Conservation (phyloP, 2,797 vertebrate genomes). For the Malurus splendens region DNA sequence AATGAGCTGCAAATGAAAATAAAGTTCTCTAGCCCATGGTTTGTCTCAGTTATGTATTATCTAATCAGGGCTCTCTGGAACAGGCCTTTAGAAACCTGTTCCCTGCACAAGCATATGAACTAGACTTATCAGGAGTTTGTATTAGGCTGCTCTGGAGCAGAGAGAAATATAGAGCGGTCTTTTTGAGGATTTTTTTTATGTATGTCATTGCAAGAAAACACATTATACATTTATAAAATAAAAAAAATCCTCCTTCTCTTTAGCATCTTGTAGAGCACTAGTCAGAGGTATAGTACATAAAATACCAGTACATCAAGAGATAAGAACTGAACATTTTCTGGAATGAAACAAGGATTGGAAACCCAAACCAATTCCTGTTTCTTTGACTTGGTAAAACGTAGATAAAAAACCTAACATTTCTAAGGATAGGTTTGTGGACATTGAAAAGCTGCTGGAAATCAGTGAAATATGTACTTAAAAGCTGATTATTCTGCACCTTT, state of each 20-base stretch:
- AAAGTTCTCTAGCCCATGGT: neutral
- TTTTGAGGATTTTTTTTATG: neutral
- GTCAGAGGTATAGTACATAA: neutral
- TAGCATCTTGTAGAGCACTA: neutral
- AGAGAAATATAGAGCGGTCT: neutral
- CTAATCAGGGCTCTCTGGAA: neutral
- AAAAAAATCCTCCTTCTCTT: neutral
- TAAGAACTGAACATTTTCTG: neutral
- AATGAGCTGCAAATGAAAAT: conserved; percentile 41
- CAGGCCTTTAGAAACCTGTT: conserved; percentile 6
- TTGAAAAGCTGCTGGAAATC: neutral
- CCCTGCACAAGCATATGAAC: neutral
- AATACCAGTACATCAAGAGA: neutral
- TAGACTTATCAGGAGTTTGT: neutral
- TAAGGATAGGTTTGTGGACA: neutral
- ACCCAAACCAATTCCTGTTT: neutral
- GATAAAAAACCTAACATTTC: neutral
- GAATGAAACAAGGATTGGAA: neutral
- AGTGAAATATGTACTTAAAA: neutral
- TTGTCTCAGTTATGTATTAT: neutral
- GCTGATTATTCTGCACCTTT: neutral
- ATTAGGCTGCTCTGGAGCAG: neutral
- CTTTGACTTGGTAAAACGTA: neutral
- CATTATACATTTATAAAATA: no score
- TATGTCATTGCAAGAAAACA: no score